phyloP scores from a whole-genome alignment of 1,140 invertebrate genomes.

The Macrotrachela quadricornifera region DNA sequence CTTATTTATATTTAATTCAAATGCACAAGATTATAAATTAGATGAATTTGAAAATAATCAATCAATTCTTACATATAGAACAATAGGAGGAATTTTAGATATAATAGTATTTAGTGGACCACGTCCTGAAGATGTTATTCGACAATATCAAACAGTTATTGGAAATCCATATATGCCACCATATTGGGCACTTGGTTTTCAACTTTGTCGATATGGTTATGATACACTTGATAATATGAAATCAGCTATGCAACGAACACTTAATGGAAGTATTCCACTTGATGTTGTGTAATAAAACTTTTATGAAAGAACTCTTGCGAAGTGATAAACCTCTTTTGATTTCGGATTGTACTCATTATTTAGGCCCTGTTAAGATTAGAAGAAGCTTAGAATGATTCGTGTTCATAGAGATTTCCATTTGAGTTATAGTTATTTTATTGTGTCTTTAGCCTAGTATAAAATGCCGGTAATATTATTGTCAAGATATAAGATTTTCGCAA shows the following conservation, averaged over 20 bases:
- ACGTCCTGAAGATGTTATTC: constrained; percentile 24
- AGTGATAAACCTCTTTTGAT: no score
- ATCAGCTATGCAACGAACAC: not conserved
- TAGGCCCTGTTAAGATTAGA: no score
- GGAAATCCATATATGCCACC: constrained; percentile 33
- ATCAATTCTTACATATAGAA: constrained; percentile 21
- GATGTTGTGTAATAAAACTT: constrained; percentile 14
- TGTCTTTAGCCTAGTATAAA: no score
- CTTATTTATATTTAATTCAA: constrained; percentile 22
- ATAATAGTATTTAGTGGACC: constrained; percentile 33
- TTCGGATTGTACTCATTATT: no score
- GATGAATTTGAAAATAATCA: not conserved
- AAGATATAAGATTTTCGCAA: no score
- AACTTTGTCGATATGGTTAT: constrained; percentile 30
- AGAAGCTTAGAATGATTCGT: no score
- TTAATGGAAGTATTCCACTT: constrained; percentile 11
- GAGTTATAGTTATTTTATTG: no score
- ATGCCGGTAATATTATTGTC: no score
- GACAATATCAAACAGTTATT: constrained; percentile 15
- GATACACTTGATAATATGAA: constrained; percentile 14
- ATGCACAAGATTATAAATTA: constrained; percentile 18
- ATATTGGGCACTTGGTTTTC: constrained; percentile 35
- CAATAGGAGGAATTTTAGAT: constrained; percentile 28
- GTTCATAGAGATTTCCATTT: no score
- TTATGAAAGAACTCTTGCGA: no score